Conservation (phyloP, 2,797 vertebrate species). For the Petrocephalus schoutedeni region DNA sequence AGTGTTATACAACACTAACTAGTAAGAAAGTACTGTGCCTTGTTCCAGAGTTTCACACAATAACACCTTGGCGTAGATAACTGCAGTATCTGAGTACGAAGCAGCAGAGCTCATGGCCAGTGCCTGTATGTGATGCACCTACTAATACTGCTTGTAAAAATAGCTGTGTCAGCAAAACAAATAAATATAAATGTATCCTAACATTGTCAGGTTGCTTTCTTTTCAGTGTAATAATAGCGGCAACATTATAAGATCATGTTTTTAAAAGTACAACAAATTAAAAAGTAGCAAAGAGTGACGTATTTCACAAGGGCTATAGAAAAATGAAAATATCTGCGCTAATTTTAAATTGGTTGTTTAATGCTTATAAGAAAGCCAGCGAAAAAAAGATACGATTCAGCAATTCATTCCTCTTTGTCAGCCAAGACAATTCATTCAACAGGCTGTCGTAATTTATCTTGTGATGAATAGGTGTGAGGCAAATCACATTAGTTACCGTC, state of each 20-base stretch:
- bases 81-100: background rate
- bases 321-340: background rate
- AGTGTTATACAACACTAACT: too few species aligned
- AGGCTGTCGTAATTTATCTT: slow-evolving; percentile 6
- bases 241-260: background rate
- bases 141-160: background rate
- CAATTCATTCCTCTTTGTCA: slow-evolving; percentile 10
- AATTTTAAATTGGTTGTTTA: background rate
- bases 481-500: slow-evolving; percentile 1
- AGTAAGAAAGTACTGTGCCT: background rate
- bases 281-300: background rate
- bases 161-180: background rate
- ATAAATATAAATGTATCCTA: background rate
- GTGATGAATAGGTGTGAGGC: slow-evolving; percentile 3
- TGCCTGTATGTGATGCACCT: background rate
- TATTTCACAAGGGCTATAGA: background rate
- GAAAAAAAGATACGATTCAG: background rate
- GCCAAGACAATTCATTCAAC: slow-evolving; percentile 4
- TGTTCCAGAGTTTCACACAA: background rate
- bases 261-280: background rate
- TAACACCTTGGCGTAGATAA: background rate
- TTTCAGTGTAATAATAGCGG: background rate
- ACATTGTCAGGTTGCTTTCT: background rate
- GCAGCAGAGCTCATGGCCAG: background rate
- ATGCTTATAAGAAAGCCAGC: background rate